Percentiles rank a stretch among this genome's conserved stretches.
These are phyloP conservation scores for Zootoca vivipara DNA, from an alignment of 2,113 vertebrate species.

Conservation along the genomic window DNA sequence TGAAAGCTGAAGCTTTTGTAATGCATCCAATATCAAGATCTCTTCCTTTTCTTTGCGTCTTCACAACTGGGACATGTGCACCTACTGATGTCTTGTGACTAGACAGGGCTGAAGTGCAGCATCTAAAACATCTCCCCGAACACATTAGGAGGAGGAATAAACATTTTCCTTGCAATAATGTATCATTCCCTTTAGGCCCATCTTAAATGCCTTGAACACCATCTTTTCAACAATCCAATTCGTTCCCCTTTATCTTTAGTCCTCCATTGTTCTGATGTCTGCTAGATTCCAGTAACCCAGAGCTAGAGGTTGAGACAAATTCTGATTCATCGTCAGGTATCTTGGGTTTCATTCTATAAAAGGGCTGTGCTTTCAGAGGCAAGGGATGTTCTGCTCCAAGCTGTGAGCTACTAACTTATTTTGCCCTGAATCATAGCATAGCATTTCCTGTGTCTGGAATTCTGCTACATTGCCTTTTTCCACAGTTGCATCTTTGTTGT, in stretches of 20 bases:
- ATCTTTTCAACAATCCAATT: not conserved
- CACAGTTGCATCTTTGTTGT: not conserved
- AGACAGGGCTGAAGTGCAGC: not conserved
- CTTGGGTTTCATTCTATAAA: not conserved
- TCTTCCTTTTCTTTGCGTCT: not conserved
- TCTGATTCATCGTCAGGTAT: not conserved
- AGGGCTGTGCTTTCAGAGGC: not conserved
- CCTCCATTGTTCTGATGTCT: not conserved
- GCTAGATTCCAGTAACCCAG: not conserved
- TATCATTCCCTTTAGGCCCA: accelerated
- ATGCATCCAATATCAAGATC: not conserved
- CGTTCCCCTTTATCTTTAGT: not conserved
- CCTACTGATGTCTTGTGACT: too few species aligned
- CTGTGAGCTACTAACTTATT: not conserved
- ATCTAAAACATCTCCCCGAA: not conserved
- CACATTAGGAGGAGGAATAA: accelerated
- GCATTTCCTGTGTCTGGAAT: not conserved
- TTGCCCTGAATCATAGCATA: not conserved
- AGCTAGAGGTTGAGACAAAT: not conserved
- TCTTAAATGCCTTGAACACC: accelerated
- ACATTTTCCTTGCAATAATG: not conserved
- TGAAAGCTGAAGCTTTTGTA: not conserved
- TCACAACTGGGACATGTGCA: not conserved
- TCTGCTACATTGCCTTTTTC: not conserved
- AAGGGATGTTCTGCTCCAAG: not conserved